A percentile compares a stretch with the other conserved stretches of the same genome.
phyloP scores from a whole-genome alignment of 2,888 invertebrate genomes.

The Rhopalosiphum nymphaeae region DNA sequence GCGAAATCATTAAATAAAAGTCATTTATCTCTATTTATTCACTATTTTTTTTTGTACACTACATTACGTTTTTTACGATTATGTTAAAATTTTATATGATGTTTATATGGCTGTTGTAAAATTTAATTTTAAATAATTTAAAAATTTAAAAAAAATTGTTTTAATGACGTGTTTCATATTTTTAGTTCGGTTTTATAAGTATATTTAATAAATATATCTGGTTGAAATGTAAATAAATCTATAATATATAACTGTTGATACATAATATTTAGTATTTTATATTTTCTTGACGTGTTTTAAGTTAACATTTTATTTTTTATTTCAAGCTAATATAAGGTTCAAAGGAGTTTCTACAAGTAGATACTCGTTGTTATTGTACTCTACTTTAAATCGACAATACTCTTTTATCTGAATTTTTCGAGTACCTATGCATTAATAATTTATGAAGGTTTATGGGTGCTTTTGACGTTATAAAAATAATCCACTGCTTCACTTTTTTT shows the following conservation, averaged over 20 bases:
- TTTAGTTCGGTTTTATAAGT: not conserved
- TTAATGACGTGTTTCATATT: not conserved
- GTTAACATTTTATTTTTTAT: conserved; percentile 4
- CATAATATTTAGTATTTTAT: not conserved
- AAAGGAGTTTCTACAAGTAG: not conserved
- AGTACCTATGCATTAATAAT: conserved; percentile 42
- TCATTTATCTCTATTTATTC: not conserved
- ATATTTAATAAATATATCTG: not conserved
- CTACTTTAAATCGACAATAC: conserved; percentile 33
- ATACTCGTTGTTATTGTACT: conserved; percentile 8
- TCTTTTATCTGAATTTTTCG: conserved; percentile 46
- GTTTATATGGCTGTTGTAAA: not conserved
- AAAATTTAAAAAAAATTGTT: not conserved
- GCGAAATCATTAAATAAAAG: not conserved
- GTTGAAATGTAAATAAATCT: not conserved
- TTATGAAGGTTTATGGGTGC: conserved; percentile 41
- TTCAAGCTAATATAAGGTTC: conserved; percentile 36
- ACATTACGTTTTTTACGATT: not conserved
- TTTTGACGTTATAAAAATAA: conserved; percentile 49
- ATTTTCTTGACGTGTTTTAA: not conserved
- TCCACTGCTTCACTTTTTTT: not conserved
- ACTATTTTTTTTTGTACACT: not conserved
- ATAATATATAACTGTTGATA: not conserved
- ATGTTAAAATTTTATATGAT: not conserved
- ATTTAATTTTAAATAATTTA: not conserved